Conservation (phyloP, 2,888 invertebrate species). For the Pristionchus entomophagus region DNA sequence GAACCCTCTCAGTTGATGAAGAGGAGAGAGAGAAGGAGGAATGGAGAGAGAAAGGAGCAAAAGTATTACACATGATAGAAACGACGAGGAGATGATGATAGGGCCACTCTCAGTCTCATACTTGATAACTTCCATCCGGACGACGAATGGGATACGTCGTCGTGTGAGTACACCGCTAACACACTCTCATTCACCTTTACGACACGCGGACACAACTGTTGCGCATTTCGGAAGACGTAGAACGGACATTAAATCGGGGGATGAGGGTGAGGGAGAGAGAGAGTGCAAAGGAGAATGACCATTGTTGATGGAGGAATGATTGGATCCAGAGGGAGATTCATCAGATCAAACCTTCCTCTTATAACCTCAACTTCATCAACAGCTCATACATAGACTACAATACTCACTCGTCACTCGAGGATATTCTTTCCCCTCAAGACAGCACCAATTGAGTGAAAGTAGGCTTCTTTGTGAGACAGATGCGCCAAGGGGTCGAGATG, state of each 20-base stretch:
- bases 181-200: slow-evolving; percentile 10
- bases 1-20: slow-evolving; percentile 22
- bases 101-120: slow-evolving; percentile 1
- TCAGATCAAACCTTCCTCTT: background rate
- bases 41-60: slow-evolving; percentile 32
- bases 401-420: too few relatives aligned
- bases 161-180: slow-evolving; percentile 4
- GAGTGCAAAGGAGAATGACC: slow-evolving; percentile 29
- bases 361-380: background rate
- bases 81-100: slow-evolving; percentile 5
- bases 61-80: slow-evolving; percentile 29
- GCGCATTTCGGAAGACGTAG: slow-evolving; percentile 34
- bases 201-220: slow-evolving; percentile 42
- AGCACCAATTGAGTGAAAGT: slow-evolving; percentile 28
- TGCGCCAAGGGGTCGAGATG: slow-evolving; percentile 39
- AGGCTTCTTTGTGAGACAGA: slow-evolving; percentile 36
- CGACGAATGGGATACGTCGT: background rate
- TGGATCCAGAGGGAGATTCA: background rate
- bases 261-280: slow-evolving; percentile 29
- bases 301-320: slow-evolving; percentile 33
- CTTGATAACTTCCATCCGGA: background rate
- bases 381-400: background rate
- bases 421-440: background rate
- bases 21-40: slow-evolving; percentile 11
- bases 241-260: slow-evolving; percentile 32